A percentile compares a stretch with the other conserved stretches of the same genome.
phyloP scores from a whole-genome alignment of 2,797 vertebrate genomes.

The Ctenochaetus hawaiiensis region DNA sequence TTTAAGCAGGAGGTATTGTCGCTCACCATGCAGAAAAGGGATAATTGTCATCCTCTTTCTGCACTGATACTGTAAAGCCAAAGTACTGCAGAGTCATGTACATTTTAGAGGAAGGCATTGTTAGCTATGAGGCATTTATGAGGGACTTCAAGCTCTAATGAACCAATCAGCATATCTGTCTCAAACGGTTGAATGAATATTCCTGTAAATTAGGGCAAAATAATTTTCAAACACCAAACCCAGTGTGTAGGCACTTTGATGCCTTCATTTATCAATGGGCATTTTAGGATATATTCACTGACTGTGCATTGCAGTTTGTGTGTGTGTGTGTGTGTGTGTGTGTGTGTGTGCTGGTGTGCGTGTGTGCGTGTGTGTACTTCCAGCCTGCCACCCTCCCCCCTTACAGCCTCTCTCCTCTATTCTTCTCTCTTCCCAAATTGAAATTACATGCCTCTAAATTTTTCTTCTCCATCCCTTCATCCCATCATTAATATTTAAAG shows the following conservation, averaged over 20 bases:
- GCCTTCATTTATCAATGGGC: constrained; percentile 21
- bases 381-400: neutral
- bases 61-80: constrained; percentile 24
- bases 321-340: constrained; percentile 16
- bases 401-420: constrained; percentile 17
- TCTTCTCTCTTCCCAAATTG: constrained; percentile 52
- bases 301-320: constrained; percentile 10
- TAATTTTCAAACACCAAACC: constrained; percentile 8
- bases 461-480: constrained; percentile 61
- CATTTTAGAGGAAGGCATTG: constrained; percentile 9
- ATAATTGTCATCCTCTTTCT: constrained; percentile 45
- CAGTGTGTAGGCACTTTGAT: constrained; percentile 4
- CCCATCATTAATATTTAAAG: constrained; percentile 84
- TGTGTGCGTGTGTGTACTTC: constrained; percentile 24
- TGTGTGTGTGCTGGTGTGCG: constrained; percentile 23
- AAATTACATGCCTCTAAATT: constrained; percentile 77
- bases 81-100: neutral
- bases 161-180: constrained; percentile 27
- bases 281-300: constrained; percentile 3
- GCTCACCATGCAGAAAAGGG: constrained; percentile 37
- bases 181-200: constrained; percentile 11
- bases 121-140: too few species aligned
- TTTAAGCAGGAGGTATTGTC: constrained; percentile 52
- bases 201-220: constrained; percentile 8
- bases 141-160: constrained; percentile 12